Percentiles rank a stretch among this genome's conserved stretches.
Evolutionary conservation across 2,888 invertebrate species (phyloP).

Genomic region (Nematopogon swammerdamellus): DNA sequence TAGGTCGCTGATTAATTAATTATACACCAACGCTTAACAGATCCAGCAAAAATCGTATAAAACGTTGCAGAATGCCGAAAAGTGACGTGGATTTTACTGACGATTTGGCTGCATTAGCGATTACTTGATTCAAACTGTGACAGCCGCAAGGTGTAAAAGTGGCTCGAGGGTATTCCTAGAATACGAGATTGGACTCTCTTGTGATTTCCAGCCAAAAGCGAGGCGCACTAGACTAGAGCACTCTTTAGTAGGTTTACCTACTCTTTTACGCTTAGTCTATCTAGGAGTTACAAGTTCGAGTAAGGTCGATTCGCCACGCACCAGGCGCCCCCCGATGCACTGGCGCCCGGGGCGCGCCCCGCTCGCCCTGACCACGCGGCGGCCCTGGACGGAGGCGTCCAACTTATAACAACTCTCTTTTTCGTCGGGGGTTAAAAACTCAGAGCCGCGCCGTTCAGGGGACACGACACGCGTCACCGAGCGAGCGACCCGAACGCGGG

Average conservation of each 20-base stretch:
- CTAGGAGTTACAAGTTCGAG: no score
- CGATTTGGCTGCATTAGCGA: constrained; percentile 10
- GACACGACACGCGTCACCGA: no score
- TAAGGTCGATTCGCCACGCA: no score
- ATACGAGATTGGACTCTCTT: constrained; percentile 11
- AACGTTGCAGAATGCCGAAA: constrained; percentile 10
- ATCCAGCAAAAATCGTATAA: constrained; percentile 8
- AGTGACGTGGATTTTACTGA: constrained; percentile 10
- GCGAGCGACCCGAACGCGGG: no score
- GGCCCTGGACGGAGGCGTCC: background rate
- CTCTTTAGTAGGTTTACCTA: no score
- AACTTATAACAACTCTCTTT: no score
- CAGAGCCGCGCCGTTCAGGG: no score
- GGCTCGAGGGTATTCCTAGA: constrained; percentile 8
- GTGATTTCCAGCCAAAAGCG: constrained; percentile 6
- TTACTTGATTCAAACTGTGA: constrained; percentile 5
- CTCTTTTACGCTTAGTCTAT: no score
- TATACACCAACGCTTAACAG: constrained; percentile 7
- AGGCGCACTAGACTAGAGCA: no score
- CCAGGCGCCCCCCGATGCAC: no score
- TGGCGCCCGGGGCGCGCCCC: background rate
- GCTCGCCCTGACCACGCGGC: background rate
- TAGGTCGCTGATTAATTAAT: constrained; percentile 7
- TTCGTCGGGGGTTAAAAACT: no score
- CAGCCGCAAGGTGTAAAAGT: constrained; percentile 7